phyloP scores from a whole-genome alignment of 2,113 vertebrate genomes.

The Emberiza fucata region DNA sequence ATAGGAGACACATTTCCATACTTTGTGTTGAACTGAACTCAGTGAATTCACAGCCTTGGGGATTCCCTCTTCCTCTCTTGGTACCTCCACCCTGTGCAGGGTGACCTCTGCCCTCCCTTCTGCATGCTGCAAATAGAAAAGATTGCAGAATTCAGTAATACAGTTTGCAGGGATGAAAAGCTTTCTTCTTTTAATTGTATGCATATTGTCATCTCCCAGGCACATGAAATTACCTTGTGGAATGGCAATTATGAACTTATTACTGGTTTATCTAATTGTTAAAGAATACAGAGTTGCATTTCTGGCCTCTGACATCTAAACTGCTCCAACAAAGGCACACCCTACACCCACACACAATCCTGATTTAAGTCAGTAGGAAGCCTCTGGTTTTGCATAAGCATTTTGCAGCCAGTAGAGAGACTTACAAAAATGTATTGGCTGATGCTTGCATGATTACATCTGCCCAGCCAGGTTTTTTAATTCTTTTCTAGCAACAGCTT shows the following conservation, averaged over 20 bases:
- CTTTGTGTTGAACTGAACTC: neutral
- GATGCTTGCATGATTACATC: neutral
- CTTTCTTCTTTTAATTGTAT: slow-evolving; percentile 18
- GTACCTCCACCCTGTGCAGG: neutral
- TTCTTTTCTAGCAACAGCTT: neutral
- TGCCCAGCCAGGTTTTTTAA: neutral
- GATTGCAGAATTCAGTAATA: neutral
- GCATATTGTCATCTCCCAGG: slow-evolving; percentile 40
- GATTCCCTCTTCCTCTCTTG: neutral
- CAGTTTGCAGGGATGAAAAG: neutral
- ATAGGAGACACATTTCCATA: neutral
- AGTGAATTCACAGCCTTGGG: neutral
- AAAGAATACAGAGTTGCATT: slow-evolving; percentile 37
- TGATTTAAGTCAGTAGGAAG: slow-evolving; percentile 41
- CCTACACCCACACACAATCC: slow-evolving; percentile 34
- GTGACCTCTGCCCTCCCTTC: neutral
- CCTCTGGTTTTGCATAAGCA: slow-evolving; percentile 42
- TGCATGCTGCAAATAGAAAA: neutral
- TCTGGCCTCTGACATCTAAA: neutral
- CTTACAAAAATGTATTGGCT: slow-evolving; percentile 11
- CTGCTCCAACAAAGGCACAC: slow-evolving; percentile 10
- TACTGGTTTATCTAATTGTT: slow-evolving; percentile 49
- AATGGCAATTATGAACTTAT: slow-evolving; percentile 41
- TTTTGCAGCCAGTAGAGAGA: neutral
- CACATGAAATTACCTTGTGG: slow-evolving; percentile 35